Evolutionary conservation across 2,113 vertebrate species (phyloP).

Genomic region (Thamnophis sirtalis): DNA sequence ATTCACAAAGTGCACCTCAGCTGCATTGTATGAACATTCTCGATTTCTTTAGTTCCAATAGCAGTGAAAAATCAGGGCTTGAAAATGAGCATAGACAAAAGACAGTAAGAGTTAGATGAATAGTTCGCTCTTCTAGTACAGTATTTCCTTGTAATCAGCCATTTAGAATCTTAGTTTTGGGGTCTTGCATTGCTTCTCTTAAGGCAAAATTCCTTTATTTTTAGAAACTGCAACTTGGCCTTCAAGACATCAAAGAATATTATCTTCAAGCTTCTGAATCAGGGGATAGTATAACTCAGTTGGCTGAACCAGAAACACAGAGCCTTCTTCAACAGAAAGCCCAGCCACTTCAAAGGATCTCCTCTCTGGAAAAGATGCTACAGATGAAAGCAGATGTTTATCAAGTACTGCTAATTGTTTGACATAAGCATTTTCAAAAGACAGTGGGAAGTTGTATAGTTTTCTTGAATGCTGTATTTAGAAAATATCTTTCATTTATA

Average conservation of each 20-base stretch:
- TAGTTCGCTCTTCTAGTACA: background rate
- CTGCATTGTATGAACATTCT: background rate
- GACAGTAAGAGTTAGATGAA: background rate
- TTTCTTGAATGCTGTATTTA: background rate
- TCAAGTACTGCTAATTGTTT: slow-evolving; percentile 67
- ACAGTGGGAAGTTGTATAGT: background rate
- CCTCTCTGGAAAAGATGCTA: slow-evolving; percentile 70
- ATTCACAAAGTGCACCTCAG: background rate
- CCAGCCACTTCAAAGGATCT: slow-evolving; percentile 69
- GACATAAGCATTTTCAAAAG: background rate
- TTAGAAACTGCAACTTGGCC: slow-evolving; percentile 71
- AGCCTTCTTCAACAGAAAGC: slow-evolving; percentile 68
- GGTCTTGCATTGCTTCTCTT: background rate
- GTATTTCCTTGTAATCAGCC: background rate
- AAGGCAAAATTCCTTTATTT: slow-evolving; percentile 7
- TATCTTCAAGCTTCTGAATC: slow-evolving; percentile 64
- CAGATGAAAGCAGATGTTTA: slow-evolving; percentile 67
- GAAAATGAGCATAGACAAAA: background rate
- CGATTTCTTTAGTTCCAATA: background rate
- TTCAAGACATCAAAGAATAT: slow-evolving; percentile 61
- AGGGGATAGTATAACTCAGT: slow-evolving; percentile 65
- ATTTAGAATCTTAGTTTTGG: background rate
- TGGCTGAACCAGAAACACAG: slow-evolving; percentile 57
- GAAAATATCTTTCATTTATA: background rate
- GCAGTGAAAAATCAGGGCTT: background rate